Conservation (phyloP, 2,113 vertebrate genomes). For the Naja naja region DNA sequence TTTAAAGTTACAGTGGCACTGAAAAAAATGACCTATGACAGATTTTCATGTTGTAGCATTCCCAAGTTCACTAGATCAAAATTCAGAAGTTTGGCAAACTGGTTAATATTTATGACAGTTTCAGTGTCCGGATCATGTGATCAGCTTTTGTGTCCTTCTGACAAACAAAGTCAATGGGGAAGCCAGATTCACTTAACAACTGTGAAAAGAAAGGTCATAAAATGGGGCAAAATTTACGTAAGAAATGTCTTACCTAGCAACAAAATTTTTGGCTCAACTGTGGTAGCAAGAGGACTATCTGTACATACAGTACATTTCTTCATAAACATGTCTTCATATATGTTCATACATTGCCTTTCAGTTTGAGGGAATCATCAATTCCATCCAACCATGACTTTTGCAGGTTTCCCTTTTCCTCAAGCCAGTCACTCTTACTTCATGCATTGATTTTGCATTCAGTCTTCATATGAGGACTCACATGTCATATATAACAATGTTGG, state of each 20-base stretch:
- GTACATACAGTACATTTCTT: background rate
- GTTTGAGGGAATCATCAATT: background rate
- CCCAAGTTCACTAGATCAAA: background rate
- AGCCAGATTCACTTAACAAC: background rate
- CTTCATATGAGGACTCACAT: background rate
- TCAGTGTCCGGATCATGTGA: background rate
- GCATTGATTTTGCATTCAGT: background rate
- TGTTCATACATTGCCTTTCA: background rate
- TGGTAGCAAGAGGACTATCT: background rate
- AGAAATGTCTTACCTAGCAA: background rate
- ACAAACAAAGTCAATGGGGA: background rate
- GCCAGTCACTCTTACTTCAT: background rate
- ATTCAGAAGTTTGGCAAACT: background rate
- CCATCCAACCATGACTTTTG: background rate
- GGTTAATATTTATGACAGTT: background rate
- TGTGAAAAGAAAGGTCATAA: background rate
- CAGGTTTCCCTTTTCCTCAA: background rate
- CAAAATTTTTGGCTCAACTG: background rate
- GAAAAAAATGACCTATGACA: background rate
- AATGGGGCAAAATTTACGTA: background rate
- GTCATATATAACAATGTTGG: background rate
- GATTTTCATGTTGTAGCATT: background rate
- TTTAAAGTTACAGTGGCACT: background rate
- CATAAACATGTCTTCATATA: background rate
- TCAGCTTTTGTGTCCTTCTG: background rate